A percentile compares a stretch with the other conserved stretches of the same genome.
Evolutionary conservation across 2,797 vertebrate species (phyloP).

Genomic region (Chelidonichthys spinosus): DNA sequence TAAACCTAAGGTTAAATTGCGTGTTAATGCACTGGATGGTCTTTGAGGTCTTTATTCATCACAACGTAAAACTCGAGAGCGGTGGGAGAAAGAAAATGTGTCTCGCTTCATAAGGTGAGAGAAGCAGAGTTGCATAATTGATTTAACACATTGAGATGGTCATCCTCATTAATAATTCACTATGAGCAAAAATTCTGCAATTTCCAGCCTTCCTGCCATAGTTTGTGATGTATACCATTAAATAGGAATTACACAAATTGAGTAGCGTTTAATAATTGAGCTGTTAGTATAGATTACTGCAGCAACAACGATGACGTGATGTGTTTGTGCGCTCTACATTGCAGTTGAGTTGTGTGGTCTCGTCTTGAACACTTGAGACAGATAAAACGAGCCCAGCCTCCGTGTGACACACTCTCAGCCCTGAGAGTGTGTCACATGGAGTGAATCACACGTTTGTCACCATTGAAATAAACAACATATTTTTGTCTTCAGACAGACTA

Average conservation of each 20-base stretch:
- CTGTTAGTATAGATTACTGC: conserved; percentile 23
- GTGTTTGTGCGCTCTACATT: neutral
- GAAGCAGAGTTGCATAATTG: conserved; percentile 4
- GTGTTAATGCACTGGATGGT: no score
- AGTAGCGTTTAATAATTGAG: conserved; percentile 48
- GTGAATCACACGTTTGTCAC: conserved; percentile 61
- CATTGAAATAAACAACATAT: conserved; percentile 45
- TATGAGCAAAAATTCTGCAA: conserved; percentile 25
- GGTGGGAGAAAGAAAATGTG: neutral
- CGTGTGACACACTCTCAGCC: conserved; percentile 38
- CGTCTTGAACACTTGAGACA: conserved; percentile 18
- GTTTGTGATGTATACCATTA: conserved; percentile 17
- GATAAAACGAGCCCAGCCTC: conserved; percentile 31
- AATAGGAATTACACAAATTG: conserved; percentile 15
- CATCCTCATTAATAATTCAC: conserved; percentile 39
- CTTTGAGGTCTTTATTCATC: no score
- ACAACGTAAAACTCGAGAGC: no score
- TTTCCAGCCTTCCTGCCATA: conserved; percentile 6
- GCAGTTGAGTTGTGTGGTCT: conserved; percentile 18
- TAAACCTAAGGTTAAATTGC: no score
- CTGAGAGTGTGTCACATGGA: conserved; percentile 51
- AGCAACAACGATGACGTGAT: conserved; percentile 25
- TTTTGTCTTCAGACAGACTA: conserved; percentile 57
- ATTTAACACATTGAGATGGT: conserved; percentile 22
- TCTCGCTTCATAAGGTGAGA: conserved; percentile 1